Evolutionary conservation across 2,888 invertebrate genomes (phyloP).

Genomic region (Meghimatium bilineatum): DNA sequence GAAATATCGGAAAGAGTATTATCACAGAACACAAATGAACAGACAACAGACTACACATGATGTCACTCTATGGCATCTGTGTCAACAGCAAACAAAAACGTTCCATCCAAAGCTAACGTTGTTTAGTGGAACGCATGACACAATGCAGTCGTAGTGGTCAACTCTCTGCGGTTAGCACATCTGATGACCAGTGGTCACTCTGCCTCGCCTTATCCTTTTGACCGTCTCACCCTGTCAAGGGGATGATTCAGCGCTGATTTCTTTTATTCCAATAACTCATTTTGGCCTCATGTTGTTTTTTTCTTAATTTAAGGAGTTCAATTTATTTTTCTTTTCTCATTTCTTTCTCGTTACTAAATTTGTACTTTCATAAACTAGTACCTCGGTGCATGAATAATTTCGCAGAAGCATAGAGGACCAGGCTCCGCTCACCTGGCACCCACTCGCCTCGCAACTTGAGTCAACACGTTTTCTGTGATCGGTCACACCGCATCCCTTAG

Average conservation of each 20-base stretch:
- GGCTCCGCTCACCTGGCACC: too few species aligned
- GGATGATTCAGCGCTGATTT: constrained; percentile 2
- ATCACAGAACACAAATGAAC: neutral
- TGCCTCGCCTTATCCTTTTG: neutral
- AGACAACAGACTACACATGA: neutral
- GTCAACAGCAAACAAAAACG: neutral
- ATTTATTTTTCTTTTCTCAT: neutral
- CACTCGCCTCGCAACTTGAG: too few species aligned
- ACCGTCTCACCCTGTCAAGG: constrained; percentile 15
- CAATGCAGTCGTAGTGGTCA: neutral
- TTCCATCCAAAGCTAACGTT: neutral
- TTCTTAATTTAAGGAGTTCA: neutral
- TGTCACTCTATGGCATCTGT: neutral
- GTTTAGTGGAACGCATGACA: neutral
- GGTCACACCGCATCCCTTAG: too few species aligned
- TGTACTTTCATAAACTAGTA: too few species aligned
- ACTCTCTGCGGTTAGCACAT: neutral
- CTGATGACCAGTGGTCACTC: too few species aligned
- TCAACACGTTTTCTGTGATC: too few species aligned
- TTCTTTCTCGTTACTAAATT: neutral
- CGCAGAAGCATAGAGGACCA: too few species aligned
- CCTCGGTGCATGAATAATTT: too few species aligned
- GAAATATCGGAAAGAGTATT: too few species aligned
- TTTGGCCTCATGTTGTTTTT: neutral
- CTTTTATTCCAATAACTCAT: neutral